phyloP scores from a whole-genome alignment of 2,888 invertebrate genomes.

The Sarcophaga caerulescens region DNA sequence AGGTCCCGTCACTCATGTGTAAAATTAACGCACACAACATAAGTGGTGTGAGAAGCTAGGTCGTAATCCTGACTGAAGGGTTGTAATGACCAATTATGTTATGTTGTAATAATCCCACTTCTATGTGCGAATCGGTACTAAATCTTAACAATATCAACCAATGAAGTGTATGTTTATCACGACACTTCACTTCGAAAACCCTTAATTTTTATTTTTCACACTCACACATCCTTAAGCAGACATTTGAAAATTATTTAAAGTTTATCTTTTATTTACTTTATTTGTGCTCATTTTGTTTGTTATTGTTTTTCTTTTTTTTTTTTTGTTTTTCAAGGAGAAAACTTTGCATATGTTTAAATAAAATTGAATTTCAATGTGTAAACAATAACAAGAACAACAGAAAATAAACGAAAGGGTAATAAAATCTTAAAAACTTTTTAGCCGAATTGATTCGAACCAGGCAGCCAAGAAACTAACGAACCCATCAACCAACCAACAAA shows the following conservation, averaged over 20 bases:
- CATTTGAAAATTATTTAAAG: constrained; percentile 72
- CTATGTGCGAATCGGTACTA: too few species aligned
- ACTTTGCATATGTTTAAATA: constrained; percentile 74
- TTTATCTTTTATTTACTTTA: constrained; percentile 71
- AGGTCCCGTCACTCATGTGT: too few species aligned
- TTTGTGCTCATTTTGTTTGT: constrained; percentile 59
- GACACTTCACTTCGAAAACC: neutral
- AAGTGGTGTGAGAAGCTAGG: too few species aligned
- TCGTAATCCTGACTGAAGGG: too few species aligned
- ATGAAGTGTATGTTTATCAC: neutral
- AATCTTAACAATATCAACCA: too few species aligned
- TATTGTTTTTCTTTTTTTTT: constrained; percentile 56
- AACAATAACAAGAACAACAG: constrained; percentile 54
- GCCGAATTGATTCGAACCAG: constrained; percentile 45
- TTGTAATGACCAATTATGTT: too few species aligned
- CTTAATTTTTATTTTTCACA: constrained; percentile 15
- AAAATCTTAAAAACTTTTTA: constrained; percentile 71
- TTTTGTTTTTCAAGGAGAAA: constrained; percentile 59
- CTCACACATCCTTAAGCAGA: constrained; percentile 42
- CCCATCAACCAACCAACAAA: constrained; percentile 29
- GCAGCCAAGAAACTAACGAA: neutral
- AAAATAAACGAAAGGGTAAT: constrained; percentile 54
- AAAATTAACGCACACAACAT: too few species aligned
- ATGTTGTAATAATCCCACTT: too few species aligned
- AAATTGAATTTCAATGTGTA: constrained; percentile 72